Evolutionary conservation across 2,797 vertebrate species (phyloP), one percentile per base, ranked within the genome.

Genomic region (Cyclopterus lumpus): DNA sequence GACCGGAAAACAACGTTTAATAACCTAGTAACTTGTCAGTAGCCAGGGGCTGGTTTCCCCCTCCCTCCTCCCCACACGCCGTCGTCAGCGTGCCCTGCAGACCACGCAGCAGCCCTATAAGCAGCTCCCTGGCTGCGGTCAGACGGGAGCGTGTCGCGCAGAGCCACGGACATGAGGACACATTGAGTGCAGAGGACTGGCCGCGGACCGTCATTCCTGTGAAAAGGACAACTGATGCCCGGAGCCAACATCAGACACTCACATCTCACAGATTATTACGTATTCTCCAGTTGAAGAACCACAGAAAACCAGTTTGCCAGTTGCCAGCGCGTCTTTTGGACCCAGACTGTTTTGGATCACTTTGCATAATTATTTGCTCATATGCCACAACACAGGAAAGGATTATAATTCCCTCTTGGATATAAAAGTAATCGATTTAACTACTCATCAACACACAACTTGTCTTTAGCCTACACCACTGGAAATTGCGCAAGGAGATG

Each of bases 71-170:
- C 60, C 95, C 94, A 92, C 93, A 92, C 93, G 95, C 95, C 95
- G 94, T 95, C 95, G 95, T 95, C 95, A 94, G 94, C 95, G 92
- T 94, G 94, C 95, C 92, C 94, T 90, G 93, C 95, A 93, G 94
- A 95, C 93, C 93, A 88, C 93, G 90, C 93, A 88, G 90, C 93
- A 89, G 18, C 92, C 91, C 94, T 95, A 93, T 95, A 95, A 96
- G 91, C 91, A 88, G 86, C 94, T 92, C 90, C 87, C 89, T 94
- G 92, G 93, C 94, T 90, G 93, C 93, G n/a, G n/a, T n/a, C n/a
- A n/a, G n/a, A n/a, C n/a, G 94, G 94, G 89, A 92, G 95, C 94
- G 94, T 94, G 93, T 69, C 40, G 92, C 93, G 77, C 92, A 76
- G 63, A 54, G 55, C 30, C 64, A 67, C 61, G 83, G 74, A 36